Evolutionary conservation across 1,140 invertebrate genomes (phyloP).

Genomic region (Hypsibius dujardini): DNA sequence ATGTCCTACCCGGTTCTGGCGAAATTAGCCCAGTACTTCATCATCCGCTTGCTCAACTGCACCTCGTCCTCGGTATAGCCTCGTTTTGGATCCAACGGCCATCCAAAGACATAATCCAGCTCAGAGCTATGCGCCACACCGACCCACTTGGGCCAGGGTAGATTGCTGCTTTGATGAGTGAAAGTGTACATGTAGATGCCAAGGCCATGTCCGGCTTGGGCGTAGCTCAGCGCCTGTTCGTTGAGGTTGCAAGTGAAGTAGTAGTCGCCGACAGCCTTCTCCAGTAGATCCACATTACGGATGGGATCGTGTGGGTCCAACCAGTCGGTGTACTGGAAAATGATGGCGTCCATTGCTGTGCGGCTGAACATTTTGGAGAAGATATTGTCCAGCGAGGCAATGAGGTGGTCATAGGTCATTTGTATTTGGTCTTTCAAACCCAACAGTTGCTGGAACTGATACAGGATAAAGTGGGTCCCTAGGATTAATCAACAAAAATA

Average conservation of each 20-base stretch:
- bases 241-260: slow-evolving; percentile 89
- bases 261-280: slow-evolving; percentile 89
- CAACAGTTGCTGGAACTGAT: slow-evolving; percentile 54
- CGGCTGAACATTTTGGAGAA: slow-evolving; percentile 68
- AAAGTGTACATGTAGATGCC: slow-evolving; percentile 90
- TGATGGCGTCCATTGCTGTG: slow-evolving; percentile 49
- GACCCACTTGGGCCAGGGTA: slow-evolving; percentile 84
- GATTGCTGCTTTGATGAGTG: slow-evolving; percentile 61
- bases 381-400: slow-evolving; percentile 54
- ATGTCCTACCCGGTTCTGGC: slow-evolving; percentile 64
- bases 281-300: slow-evolving; percentile 60
- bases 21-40: slow-evolving; percentile 89
- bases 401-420: slow-evolving; percentile 45
- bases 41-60: slow-evolving; percentile 60
- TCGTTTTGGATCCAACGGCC: slow-evolving; percentile 60
- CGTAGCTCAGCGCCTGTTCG: slow-evolving; percentile 64
- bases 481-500: too few relatives aligned
- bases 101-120: slow-evolving; percentile 82
- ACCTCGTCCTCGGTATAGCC: slow-evolving; percentile 60
- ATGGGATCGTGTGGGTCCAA: slow-evolving; percentile 62
- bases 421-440: slow-evolving; percentile 47
- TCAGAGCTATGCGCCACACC: slow-evolving; percentile 90
- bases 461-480: slow-evolving; percentile 48
- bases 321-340: slow-evolving; percentile 85
- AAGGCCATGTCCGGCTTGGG: slow-evolving; percentile 61